Base-by-base conservation (phyloP, 2,888 invertebrate genomes). In the Papilio gigon region DNA sequence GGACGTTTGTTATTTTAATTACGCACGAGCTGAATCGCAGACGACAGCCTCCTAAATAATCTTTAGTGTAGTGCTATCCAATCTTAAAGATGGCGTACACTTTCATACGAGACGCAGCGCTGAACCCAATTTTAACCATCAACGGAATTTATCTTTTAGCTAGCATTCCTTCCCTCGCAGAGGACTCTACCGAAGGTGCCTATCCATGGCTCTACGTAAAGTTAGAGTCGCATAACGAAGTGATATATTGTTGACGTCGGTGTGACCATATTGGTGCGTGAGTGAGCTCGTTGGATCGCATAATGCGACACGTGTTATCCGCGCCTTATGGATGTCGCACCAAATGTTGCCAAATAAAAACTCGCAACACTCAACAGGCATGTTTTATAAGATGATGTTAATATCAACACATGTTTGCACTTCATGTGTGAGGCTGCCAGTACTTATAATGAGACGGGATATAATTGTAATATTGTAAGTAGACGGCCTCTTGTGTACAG, bases 281-380 rank as follows among this genome's bases (percentile, higher is more conserved):
- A 83, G 78, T 75, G 76, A 79, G 77, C 78, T 71, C 68, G 53
- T 47, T 75, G 80, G 86, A 85, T 86, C 84, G 83, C 85, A 85
- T 86, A 84, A 83, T 80, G 76, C 74, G 80, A 83, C 83, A 81
- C 74, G 75, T 78, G 80, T 79, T 75, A 75, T 77, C 72, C 77
- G 72, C 75, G 58, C 50, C 61, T 65, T 65, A 61, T 17, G 65
- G 12, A 61, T 69, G 65, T 65, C 65, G 74, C 71, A 71, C 71
- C 71, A 50, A 56, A 61, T 67, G 67, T 70, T 67, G 73, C 72
- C 62, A 59, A 59, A 70, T 73, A 58, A 65, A 53, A 70, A 71
- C 65, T 61, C 67, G 69, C 61, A 64, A 40, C 65, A 37, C n/a
- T 25, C 37, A 20, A 47, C 67, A 58, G 27, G 70, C 59, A 59